Conservation (phyloP, 2,797 vertebrate genomes). For the Synaphobranchus kaupii region DNA sequence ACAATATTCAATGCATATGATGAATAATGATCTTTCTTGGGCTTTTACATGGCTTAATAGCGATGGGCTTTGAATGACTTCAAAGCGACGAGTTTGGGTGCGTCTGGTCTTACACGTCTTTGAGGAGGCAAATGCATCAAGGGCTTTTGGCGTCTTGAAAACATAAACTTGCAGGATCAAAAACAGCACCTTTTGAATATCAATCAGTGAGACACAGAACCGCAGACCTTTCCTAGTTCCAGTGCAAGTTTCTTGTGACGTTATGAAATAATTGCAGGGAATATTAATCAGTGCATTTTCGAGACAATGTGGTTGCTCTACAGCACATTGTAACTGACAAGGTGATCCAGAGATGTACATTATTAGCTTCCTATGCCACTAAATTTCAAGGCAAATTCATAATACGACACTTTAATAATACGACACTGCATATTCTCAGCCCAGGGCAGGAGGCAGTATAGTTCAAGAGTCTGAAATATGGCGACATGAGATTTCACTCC, state of each 20-base stretch:
- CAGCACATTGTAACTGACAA: no score
- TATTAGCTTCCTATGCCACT: no score
- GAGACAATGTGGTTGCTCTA: no score
- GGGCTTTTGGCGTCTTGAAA: not conserved
- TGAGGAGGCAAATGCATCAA: not conserved
- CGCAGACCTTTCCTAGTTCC: not conserved
- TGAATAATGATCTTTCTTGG: not conserved
- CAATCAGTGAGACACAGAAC: not conserved
- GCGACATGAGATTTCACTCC: not conserved
- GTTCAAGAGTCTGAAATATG: not conserved
- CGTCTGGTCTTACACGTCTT: not conserved
- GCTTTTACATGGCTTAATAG: not conserved
- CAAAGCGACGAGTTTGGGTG: not conserved
- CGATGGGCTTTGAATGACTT: not conserved
- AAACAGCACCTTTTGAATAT: not conserved
- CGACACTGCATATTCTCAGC: not conserved
- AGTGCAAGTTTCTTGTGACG: not conserved
- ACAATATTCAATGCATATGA: not conserved
- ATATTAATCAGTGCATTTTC: not conserved
- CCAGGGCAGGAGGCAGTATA: not conserved
- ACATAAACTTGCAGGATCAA: not conserved
- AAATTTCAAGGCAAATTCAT: no score
- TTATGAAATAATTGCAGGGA: not conserved
- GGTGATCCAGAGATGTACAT: no score
- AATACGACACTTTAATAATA: not conserved